Percentiles rank a stretch among this genome's conserved stretches.
Evolutionary conservation across 2,888 invertebrate genomes (phyloP).

Genomic region (Lithophane leautieri): DNA sequence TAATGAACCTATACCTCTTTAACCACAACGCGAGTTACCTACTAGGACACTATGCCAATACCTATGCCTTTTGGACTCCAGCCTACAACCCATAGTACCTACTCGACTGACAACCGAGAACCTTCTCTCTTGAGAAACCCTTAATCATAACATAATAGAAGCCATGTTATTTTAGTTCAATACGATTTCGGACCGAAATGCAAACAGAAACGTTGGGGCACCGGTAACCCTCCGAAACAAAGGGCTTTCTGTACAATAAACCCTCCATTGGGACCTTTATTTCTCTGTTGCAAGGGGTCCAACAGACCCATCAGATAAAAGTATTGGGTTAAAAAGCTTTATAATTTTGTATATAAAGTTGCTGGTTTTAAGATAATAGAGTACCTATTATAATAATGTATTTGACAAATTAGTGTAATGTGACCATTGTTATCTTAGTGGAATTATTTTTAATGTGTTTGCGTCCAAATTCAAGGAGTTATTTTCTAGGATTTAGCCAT

Average conservation of each 20-base stretch:
- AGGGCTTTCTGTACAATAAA: constrained; percentile 59
- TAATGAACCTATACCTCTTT: not conserved
- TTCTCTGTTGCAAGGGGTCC: constrained; percentile 53
- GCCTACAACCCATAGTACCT: not conserved
- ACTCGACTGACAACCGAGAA: constrained; percentile 11
- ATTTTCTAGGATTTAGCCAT: not conserved
- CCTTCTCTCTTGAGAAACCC: constrained; percentile 15
- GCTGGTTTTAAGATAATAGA: constrained; percentile 29
- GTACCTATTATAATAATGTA: not conserved
- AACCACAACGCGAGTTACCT: not conserved
- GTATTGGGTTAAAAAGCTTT: constrained; percentile 49
- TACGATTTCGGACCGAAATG: constrained; percentile 59
- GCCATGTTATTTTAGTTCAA: constrained; percentile 51
- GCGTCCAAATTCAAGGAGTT: not conserved
- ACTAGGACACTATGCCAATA: not conserved
- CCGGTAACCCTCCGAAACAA: constrained; percentile 65
- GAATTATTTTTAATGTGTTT: constrained; percentile 15
- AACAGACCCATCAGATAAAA: constrained; percentile 56
- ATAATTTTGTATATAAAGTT: constrained; percentile 43
- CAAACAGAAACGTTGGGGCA: constrained; percentile 68
- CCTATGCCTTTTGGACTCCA: not conserved
- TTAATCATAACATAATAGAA: constrained; percentile 60
- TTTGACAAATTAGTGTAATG: constrained; percentile 34
- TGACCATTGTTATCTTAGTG: constrained; percentile 2
- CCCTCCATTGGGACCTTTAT: constrained; percentile 52